phyloP scores from a whole-genome alignment of 2,888 invertebrate species.

The Tenthredo amoena region DNA sequence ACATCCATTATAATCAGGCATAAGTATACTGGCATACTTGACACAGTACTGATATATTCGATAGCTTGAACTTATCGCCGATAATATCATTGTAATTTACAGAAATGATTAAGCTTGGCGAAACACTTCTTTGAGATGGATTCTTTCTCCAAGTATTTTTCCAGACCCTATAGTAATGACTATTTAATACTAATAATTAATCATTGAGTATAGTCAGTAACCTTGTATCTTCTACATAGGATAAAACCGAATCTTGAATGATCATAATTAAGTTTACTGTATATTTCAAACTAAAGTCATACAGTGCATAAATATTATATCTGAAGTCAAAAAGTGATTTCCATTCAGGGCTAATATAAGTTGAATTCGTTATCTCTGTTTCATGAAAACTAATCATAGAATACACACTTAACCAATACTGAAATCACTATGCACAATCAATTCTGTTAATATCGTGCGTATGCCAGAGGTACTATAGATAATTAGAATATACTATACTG shows the following conservation, averaged over 20 bases:
- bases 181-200: background rate
- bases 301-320: background rate
- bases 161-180: background rate
- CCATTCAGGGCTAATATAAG: background rate
- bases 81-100: background rate
- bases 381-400: background rate
- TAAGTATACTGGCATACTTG: background rate
- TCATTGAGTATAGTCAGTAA: background rate
- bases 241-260: background rate
- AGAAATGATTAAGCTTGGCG: background rate
- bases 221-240: background rate
- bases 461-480: background rate
- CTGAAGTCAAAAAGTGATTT: background rate
- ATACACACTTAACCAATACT: background rate
- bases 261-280: background rate
- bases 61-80: background rate
- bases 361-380: background rate
- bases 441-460: background rate
- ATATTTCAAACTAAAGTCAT: background rate
- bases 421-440: background rate
- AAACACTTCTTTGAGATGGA: background rate
- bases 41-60: background rate
- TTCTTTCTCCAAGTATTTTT: background rate
- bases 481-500: background rate
- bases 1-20: background rate